These are phyloP conservation scores for Aspiorhynchus laticeps DNA, from an alignment of 2,113 vertebrate species.

Conservation along the genomic window DNA sequence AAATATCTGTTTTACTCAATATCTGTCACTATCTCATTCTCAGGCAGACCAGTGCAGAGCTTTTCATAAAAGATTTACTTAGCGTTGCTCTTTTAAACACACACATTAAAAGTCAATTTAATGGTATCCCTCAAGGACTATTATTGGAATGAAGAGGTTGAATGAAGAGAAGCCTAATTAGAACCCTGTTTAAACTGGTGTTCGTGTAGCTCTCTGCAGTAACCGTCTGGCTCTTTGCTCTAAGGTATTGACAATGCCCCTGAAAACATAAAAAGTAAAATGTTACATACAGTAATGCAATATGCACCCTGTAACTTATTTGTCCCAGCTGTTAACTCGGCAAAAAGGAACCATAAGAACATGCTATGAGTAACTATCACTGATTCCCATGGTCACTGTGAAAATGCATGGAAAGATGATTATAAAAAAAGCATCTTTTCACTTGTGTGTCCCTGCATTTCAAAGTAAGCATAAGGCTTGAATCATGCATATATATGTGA, in stretches of 20 bases:
- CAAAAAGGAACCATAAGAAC: not conserved
- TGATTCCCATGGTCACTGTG: not conserved
- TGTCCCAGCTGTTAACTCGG: not conserved
- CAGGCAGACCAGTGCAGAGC: not conserved
- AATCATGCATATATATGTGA: slow-evolving; percentile 2
- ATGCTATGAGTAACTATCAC: not conserved
- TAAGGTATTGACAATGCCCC: not conserved
- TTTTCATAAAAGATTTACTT: slow-evolving; percentile 13
- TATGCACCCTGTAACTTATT: not conserved
- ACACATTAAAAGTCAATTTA: slow-evolving; percentile 38
- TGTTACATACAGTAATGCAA: not conserved
- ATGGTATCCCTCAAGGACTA: slow-evolving; percentile 14
- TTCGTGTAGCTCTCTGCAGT: slow-evolving; percentile 26
- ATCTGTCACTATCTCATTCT: slow-evolving; percentile 7
- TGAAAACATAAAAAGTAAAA: slow-evolving; percentile 10
- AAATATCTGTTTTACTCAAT: not conserved
- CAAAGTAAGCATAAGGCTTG: not conserved
- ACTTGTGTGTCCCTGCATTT: not conserved
- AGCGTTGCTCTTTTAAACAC: slow-evolving; percentile 30
- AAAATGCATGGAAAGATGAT: not conserved
- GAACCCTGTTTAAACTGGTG: slow-evolving; percentile 39
- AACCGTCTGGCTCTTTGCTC: not conserved
- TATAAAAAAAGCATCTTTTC: not conserved
- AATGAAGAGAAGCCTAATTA: slow-evolving; percentile 37
- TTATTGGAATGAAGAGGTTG: slow-evolving; percentile 33